Conservation (phyloP, 30 jellyfish, hydroid and myxozoan genomes). For the Mastigias papua region DNA sequence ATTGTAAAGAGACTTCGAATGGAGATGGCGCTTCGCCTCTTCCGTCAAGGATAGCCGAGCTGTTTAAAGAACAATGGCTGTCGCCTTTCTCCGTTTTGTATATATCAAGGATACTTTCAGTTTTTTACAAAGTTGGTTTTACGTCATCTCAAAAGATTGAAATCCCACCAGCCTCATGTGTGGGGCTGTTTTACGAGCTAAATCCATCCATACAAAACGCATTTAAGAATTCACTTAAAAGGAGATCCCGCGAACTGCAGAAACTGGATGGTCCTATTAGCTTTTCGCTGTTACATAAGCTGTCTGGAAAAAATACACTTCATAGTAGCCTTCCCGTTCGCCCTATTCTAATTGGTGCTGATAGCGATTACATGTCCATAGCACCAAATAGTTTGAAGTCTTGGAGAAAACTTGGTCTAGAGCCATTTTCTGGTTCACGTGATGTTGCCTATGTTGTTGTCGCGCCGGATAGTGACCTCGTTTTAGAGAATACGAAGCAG, state of each 20-base stretch:
- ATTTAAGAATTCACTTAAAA: constrained; percentile 71
- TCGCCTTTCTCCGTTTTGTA: constrained; percentile 72
- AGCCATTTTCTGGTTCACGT: constrained; percentile 95
- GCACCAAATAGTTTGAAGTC: constrained; percentile 85
- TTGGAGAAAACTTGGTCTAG: constrained; percentile 88
- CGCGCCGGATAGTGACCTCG: constrained; percentile 94
- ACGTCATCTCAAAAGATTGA: not conserved
- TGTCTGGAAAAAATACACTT: constrained; percentile 70
- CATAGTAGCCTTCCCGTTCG: constrained; percentile 72
- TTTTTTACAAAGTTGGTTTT: constrained; percentile 27
- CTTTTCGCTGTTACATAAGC: constrained; percentile 64
- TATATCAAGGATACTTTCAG: constrained; percentile 50
- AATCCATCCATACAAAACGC: constrained; percentile 74
- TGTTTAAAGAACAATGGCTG: constrained; percentile 73
- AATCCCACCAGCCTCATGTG: constrained; percentile 15
- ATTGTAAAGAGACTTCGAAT: not conserved
- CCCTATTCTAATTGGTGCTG: constrained; percentile 85
- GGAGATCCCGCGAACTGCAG: constrained; percentile 79
- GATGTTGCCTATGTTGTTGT: constrained; percentile 96
- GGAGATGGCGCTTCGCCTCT: not conserved
- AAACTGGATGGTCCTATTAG: constrained; percentile 84
- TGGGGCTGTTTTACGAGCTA: constrained; percentile 72
- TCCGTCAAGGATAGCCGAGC: constrained; percentile 56
- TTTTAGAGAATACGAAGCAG: constrained; percentile 85
- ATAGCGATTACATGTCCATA: constrained; percentile 87